Evolutionary conservation across 1,140 invertebrate genomes (phyloP), one percentile per base, ranked within the genome.

Genomic region (Doryteuthis pealeii): DNA sequence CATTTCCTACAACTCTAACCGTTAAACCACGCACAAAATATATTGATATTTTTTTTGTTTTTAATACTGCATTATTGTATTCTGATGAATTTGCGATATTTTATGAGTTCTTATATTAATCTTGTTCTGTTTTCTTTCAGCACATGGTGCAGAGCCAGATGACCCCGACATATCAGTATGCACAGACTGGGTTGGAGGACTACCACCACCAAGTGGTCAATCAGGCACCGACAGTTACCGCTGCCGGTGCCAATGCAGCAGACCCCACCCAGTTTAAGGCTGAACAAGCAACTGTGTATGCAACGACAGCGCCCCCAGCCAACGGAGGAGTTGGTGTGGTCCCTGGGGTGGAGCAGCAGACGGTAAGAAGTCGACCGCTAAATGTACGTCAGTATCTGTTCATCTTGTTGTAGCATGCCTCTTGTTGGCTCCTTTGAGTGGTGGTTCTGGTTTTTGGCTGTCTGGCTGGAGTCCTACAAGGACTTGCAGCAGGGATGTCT

Each of bases 61-160:
- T 40, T 40, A 40, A 40, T 40, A 40, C 35, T 40, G 35, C 10
- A 40, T 10, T 40, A 40, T 10, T 40, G 10, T 10, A 40, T 40
- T 40, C 35, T 40, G 35, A 40, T 5, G 35, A 40, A 40, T 5
- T 3, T 40, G 3, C 35, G 10, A 40, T 40, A 3, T 10, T 40
- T 40, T n/a, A n/a, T n/a, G n/a, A n/a, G n/a, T 40, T 40, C 35
- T 40, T 40, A 40, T 5, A 22, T 62, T 62, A 6, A 14, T 62
- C 26, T 62, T 58, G 3, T 58, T 22, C 26, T 62, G 54, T 74
- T 69, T 73, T 40, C 75, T 73, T 94, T 28, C 92, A 96, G 95
- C 95, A 96, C 91, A 95, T 96, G 93, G 95, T 96, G 90, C 94
- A 95, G 90, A 93, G 94, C 90, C 94, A 94, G 83, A 95, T 96